These are phyloP conservation scores for Leuctra nigra DNA, from an alignment of 2,888 invertebrate species.

Conservation along the genomic window DNA sequence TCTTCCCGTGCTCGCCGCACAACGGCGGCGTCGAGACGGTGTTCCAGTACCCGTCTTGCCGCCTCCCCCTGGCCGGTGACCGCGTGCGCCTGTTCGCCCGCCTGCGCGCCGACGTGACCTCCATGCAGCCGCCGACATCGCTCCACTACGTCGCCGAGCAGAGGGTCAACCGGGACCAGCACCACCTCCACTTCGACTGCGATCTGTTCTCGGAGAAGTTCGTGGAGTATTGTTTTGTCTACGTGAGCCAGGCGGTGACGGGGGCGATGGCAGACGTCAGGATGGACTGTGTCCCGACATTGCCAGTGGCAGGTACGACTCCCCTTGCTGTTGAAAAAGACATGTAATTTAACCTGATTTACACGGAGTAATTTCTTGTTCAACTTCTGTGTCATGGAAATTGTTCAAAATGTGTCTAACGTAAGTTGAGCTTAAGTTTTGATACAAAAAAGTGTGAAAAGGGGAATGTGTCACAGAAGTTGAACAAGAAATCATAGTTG, in stretches of 20 bases:
- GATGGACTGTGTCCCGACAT: conserved; percentile 77
- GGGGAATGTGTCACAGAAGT: too few relatives aligned
- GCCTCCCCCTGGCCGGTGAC: conserved; percentile 54
- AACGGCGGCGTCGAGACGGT: conserved; percentile 65
- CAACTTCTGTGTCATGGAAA: too few relatives aligned
- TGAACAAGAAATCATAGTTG: too few relatives aligned
- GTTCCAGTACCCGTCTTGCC: conserved; percentile 79
- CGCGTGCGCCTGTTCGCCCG: conserved; percentile 69
- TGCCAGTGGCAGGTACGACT: conserved; percentile 72
- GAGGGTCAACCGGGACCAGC: conserved; percentile 60
- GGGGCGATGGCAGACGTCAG: conserved; percentile 79
- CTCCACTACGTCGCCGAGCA: conserved; percentile 60
- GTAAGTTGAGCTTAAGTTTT: too few relatives aligned
- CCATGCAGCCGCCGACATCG: conserved; percentile 54
- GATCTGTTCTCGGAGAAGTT: conserved; percentile 75
- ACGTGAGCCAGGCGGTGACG: conserved; percentile 77
- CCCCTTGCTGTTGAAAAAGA: too few relatives aligned
- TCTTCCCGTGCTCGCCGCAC: conserved; percentile 73
- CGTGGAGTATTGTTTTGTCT: conserved; percentile 83
- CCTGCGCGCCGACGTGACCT: conserved; percentile 60
- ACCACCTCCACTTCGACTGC: conserved; percentile 71
- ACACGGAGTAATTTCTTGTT: too few relatives aligned
- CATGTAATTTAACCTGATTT: too few relatives aligned
- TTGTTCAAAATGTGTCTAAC: too few relatives aligned
- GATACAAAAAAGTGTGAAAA: too few relatives aligned